A percentile compares a stretch with the other conserved stretches of the same genome.
phyloP scores from a whole-genome alignment of 1,140 invertebrate species.

The Drosophila bocki region DNA sequence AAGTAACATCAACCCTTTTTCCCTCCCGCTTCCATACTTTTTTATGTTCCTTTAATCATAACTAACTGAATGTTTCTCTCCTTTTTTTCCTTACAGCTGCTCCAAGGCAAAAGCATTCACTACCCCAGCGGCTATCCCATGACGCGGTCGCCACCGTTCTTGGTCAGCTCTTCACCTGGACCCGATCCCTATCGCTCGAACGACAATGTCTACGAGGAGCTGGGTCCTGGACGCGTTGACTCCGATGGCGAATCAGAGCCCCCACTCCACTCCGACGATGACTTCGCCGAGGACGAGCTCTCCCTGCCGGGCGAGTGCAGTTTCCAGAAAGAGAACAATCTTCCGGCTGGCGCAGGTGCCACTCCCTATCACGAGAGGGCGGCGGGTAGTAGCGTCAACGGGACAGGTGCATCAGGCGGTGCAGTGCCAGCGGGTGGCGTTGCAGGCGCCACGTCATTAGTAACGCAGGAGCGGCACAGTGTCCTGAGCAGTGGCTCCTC shows the following conservation, averaged over 20 bases:
- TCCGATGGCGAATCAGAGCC: constrained; percentile 88
- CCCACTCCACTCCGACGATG: constrained; percentile 88
- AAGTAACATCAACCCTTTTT: constrained; percentile 2
- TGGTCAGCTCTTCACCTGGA: constrained; percentile 89
- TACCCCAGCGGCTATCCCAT: constrained; percentile 87
- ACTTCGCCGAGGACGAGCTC: constrained; percentile 90
- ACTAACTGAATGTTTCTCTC: constrained; percentile 28
- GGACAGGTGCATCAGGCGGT: constrained; percentile 32
- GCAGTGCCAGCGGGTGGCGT: neutral
- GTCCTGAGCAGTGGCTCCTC: constrained; percentile 78
- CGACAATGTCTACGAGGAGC: constrained; percentile 90
- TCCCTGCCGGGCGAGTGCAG: constrained; percentile 87
- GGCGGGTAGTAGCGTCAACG: constrained; percentile 34
- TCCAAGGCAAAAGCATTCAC: constrained; percentile 88
- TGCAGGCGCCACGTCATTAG: constrained; percentile 42
- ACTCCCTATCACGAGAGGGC: constrained; percentile 85
- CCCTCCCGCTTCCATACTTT: too few species aligned
- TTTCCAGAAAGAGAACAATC: constrained; percentile 76
- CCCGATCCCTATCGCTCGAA: constrained; percentile 89
- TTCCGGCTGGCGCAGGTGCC: constrained; percentile 50
- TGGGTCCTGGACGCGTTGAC: constrained; percentile 86
- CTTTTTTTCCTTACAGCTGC: constrained; percentile 87
- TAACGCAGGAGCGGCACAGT: constrained; percentile 82
- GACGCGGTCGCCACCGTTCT: constrained; percentile 87
- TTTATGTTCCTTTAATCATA: constrained; percentile 3